Conservation (phyloP, 2,113 vertebrate genomes). For the Epinephelus moara region DNA sequence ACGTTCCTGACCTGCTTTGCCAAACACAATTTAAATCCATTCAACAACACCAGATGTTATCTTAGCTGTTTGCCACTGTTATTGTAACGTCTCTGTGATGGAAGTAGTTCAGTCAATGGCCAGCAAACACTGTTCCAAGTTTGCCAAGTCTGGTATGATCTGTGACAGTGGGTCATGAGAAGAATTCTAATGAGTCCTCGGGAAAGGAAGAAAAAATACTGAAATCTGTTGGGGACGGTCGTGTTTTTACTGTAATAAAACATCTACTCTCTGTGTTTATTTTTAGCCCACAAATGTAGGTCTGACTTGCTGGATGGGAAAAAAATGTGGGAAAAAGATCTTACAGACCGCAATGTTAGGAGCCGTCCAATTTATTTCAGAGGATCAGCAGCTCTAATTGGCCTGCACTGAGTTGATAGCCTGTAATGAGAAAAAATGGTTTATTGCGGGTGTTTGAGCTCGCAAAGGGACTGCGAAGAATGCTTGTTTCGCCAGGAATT, state of each 20-base stretch:
- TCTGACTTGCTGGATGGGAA: not conserved
- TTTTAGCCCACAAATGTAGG: slow-evolving; percentile 10
- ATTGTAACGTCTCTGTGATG: slow-evolving; percentile 6
- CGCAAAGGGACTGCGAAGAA: not conserved
- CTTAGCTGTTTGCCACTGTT: slow-evolving; percentile 38
- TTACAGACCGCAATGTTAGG: not conserved
- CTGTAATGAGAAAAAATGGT: slow-evolving; percentile 12
- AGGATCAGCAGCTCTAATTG: slow-evolving; percentile 7
- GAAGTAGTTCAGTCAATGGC: not conserved
- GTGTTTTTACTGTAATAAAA: slow-evolving; percentile 15
- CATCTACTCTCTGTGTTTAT: not conserved
- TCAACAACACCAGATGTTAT: slow-evolving; percentile 23
- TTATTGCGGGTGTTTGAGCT: not conserved
- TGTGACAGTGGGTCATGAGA: not conserved
- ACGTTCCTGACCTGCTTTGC: not conserved
- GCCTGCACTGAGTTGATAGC: not conserved
- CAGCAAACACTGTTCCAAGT: not conserved
- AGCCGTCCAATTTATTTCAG: slow-evolving; percentile 19
- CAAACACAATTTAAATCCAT: slow-evolving; percentile 4
- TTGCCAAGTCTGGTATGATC: not conserved
- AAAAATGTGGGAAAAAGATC: not conserved
- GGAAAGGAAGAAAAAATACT: not conserved
- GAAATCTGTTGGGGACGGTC: not conserved
- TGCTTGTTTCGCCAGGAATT: slow-evolving; percentile 22
- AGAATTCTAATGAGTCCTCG: not conserved